Percentiles rank a stretch among this genome's conserved stretches.
These are phyloP conservation scores for Aspidoscelis tigris DNA, from an alignment of 2,113 vertebrate species.

Conservation along the genomic window DNA sequence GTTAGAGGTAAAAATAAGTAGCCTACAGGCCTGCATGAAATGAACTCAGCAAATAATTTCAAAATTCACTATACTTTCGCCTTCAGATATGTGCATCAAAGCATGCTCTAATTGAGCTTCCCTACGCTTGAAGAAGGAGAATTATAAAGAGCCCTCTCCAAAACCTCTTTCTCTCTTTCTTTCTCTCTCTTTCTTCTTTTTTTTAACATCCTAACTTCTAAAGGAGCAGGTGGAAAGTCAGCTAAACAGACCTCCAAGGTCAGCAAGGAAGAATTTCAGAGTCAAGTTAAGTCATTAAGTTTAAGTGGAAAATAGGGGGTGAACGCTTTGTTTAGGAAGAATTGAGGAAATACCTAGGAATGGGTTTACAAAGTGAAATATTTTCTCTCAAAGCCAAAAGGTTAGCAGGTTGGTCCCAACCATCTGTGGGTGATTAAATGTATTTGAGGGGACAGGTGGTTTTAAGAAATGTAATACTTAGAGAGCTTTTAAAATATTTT, in stretches of 20 bases:
- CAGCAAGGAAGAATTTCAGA: conserved; percentile 70
- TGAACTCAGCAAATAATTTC: conserved; percentile 4
- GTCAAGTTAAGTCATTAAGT: conserved; percentile 78
- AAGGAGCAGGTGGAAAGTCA: conserved; percentile 60
- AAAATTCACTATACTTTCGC: conserved; percentile 9
- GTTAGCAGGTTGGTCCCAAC: conserved; percentile 76
- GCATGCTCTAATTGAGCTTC: conserved; percentile 30
- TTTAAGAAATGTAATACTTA: conserved; percentile 75
- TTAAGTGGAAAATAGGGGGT: conserved; percentile 78
- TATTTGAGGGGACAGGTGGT: conserved; percentile 81
- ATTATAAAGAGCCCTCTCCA: neutral
- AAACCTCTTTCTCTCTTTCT: conserved; percentile 1
- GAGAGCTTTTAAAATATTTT: conserved; percentile 77
- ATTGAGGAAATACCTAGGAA: conserved; percentile 79
- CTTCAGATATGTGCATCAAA: conserved; percentile 41
- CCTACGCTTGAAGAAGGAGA: neutral
- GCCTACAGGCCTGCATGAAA: neutral
- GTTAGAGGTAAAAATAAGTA: neutral
- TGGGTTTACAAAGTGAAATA: conserved; percentile 79
- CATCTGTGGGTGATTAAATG: conserved; percentile 79
- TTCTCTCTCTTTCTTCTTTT: neutral
- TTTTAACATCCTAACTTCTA: conserved; percentile 45
- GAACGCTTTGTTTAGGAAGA: conserved; percentile 75
- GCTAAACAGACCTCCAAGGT: conserved; percentile 65
- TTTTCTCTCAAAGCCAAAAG: conserved; percentile 74